Evolutionary conservation across 2,888 invertebrate genomes (phyloP), one percentile per base, ranked within the genome.

Genomic region (Beris morrisii): DNA sequence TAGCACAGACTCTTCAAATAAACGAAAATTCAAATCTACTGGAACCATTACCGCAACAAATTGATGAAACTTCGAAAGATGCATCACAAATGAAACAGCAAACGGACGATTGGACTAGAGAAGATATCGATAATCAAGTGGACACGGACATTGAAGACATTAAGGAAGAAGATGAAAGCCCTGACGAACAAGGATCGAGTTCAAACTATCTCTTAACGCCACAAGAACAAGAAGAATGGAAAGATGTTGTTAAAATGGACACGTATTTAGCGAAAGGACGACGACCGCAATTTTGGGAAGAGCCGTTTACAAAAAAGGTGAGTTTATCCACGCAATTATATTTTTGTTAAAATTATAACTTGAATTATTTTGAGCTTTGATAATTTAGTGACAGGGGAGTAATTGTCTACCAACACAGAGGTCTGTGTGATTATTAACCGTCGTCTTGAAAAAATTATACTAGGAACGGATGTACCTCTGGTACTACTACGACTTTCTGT

Each of bases 281-380:
- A 43, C 82, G 94, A 61, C 94, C 93, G 68, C 93, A 94, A 81
- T 95, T 94, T 81, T 95, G 94, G 94, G 94, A 94, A 77, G 94
- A 94, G 78, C 89, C 91, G 54, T 93, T 93, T 75, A 93, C 93
- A 38, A 90, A 91, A 78, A 83, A 93, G 75, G 88, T 80, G 73
- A 72, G 74, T 70, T 32, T 4, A 22, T 22, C 3, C 22, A 22
- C 22, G 22, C 22, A 46, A 50, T 15, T 12, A 13, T 9, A 12
- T 45, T 45, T 45, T 3, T 12, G 12, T 45, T 22, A 3, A 22
- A 22, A 22, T 22, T 22, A 22, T 22, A 22, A 22, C 3, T 22
- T 22, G 22, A 22, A 22, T 22, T 22, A 22, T 22, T 22, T 22
- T 1, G 22, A 22, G 22, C 22, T 3, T 22, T 22, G 22, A 22